Evolutionary conservation across 2,113 vertebrate species (phyloP).

Genomic region (Xiphophorus couchianus): DNA sequence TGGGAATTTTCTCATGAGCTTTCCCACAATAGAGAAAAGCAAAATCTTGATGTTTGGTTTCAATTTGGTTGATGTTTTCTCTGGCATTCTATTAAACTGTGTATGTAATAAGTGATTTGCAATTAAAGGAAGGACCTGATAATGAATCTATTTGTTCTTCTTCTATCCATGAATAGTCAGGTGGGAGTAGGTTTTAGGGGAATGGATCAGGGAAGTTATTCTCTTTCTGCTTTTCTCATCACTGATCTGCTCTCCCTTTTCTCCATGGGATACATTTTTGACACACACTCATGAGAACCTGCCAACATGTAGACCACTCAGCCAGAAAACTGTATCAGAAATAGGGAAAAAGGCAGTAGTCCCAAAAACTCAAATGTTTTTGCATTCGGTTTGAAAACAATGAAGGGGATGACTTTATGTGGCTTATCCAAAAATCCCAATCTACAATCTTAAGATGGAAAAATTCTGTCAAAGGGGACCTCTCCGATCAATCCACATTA

Average conservation of each 20-base stretch:
- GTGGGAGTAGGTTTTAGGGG: conserved; percentile 8
- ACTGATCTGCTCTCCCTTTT: conserved; percentile 40
- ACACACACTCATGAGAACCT: conserved; percentile 51
- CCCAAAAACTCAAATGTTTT: conserved; percentile 3
- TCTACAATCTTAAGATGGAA: conserved; percentile 38
- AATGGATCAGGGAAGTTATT: conserved; percentile 11
- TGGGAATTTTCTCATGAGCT: not conserved
- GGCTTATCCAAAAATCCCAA: not conserved
- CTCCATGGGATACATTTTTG: conserved; percentile 46
- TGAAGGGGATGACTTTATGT: conserved; percentile 7
- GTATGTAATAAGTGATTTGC: not conserved
- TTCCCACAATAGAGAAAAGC: not conserved
- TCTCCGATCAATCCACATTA: conserved; percentile 2
- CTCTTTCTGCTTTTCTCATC: conserved; percentile 62
- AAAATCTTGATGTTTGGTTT: not conserved
- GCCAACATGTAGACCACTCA: conserved; percentile 46
- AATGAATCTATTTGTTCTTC: not conserved
- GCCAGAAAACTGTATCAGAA: conserved; percentile 33
- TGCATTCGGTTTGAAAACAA: not conserved
- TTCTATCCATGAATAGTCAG: not conserved
- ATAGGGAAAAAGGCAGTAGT: conserved; percentile 3
- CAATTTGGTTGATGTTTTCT: not conserved
- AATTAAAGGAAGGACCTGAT: not conserved
- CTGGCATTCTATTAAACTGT: not conserved
- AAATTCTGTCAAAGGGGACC: conserved; percentile 33